Percentiles rank a stretch among this genome's conserved stretches.
These are phyloP conservation scores for Zophobas morio DNA, from an alignment of 1,140 invertebrate genomes.

Conservation along the genomic window DNA sequence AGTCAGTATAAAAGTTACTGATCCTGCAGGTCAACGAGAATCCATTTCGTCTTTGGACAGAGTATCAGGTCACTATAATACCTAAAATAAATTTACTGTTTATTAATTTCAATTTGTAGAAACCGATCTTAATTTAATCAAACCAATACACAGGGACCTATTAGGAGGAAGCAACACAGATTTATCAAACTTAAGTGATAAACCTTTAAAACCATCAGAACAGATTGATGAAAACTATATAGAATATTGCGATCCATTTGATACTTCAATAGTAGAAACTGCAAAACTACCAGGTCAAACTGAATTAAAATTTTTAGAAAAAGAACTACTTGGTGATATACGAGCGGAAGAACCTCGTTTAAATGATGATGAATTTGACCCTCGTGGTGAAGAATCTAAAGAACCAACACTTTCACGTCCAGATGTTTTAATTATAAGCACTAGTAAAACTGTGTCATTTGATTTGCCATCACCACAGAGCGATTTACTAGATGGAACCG, in stretches of 20 bases:
- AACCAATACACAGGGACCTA: conserved; percentile 73
- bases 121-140: conserved; percentile 63
- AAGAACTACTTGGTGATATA: conserved; percentile 77
- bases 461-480: conserved; percentile 72
- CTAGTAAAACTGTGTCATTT: conserved; percentile 80
- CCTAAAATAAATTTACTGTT: not conserved
- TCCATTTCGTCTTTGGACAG: conserved; percentile 69
- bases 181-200: conserved; percentile 77
- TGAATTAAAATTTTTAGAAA: conserved; percentile 84
- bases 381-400: conserved; percentile 72
- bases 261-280: conserved; percentile 83
- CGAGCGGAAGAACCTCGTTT: conserved; percentile 55
- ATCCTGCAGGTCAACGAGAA: conserved; percentile 69
- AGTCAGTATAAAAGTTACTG: conserved; percentile 73
- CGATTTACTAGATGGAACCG: conserved; percentile 64
- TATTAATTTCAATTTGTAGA: conserved; percentile 50
- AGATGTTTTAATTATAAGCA: conserved; percentile 70
- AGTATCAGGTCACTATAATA: conserved; percentile 39
- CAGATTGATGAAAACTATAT: conserved; percentile 69
- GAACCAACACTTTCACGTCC: conserved; percentile 72
- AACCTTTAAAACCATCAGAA: conserved; percentile 76
- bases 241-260: conserved; percentile 86
- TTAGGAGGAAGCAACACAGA: conserved; percentile 83
- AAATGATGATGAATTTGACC: conserved; percentile 84
- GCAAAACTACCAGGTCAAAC: conserved; percentile 80